A percentile compares a stretch with the other conserved stretches of the same genome.
Evolutionary conservation across 2,113 vertebrate species (phyloP).

Genomic region (Gopherus flavomarginatus): DNA sequence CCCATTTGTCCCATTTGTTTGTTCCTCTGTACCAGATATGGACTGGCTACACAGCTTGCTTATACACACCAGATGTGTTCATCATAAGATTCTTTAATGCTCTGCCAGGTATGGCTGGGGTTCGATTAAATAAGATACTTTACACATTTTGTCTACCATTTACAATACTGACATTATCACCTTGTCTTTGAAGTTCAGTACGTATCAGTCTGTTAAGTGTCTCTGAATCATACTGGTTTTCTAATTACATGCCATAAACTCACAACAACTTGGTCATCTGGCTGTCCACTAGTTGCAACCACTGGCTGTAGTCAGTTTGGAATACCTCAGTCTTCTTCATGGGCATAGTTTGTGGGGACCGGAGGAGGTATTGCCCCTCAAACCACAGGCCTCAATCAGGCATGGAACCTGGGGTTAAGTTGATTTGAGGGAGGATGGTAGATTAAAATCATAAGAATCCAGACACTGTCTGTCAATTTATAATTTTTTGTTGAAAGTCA

Average conservation of each 20-base stretch:
- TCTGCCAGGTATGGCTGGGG: not conserved
- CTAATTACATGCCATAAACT: not conserved
- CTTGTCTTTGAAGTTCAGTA: not conserved
- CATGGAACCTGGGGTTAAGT: not conserved
- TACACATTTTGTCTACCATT: not conserved
- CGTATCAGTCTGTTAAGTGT: not conserved
- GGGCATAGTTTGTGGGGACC: no score
- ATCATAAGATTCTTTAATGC: not conserved
- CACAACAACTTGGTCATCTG: not conserved
- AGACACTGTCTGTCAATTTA: not conserved
- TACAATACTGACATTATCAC: not conserved
- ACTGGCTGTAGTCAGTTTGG: not conserved
- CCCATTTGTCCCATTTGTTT: no score
- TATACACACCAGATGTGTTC: not conserved
- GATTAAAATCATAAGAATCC: not conserved
- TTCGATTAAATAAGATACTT: not conserved
- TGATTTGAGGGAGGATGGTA: not conserved
- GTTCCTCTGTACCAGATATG: not conserved
- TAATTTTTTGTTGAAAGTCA: conserved; percentile 1
- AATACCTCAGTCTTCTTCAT: no score
- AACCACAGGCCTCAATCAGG: no score
- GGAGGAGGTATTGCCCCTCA: no score
- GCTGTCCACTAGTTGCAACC: not conserved
- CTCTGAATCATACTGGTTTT: not conserved
- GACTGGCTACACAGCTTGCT: not conserved